These are phyloP conservation scores for Chymomyza caudatula DNA, from an alignment of 2,888 invertebrate genomes.

Conservation along the genomic window DNA sequence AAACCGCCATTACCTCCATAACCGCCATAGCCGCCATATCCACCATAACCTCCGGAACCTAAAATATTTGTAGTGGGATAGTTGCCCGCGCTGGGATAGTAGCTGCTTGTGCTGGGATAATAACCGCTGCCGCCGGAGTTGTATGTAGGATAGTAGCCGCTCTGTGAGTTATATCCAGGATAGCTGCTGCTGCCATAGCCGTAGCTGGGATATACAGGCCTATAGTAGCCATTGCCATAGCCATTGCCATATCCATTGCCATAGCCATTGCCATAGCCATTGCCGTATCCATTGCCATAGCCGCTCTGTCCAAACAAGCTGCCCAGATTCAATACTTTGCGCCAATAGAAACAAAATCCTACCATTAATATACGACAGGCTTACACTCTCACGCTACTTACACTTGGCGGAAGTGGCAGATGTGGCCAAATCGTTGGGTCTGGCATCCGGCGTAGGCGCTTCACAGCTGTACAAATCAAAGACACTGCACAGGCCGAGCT, in stretches of 20 bases:
- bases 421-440: constrained; percentile 60
- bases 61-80: constrained; percentile 75
- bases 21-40: constrained; percentile 80
- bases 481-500: background rate
- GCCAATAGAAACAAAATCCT: background rate
- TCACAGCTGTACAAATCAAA: background rate
- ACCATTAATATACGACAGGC: background rate
- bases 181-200: constrained; percentile 15
- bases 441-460: constrained; percentile 18
- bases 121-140: constrained; percentile 26
- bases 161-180: constrained; percentile 27
- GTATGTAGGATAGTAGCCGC: constrained; percentile 14
- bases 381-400: constrained; percentile 45
- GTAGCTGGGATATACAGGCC: constrained; percentile 32
- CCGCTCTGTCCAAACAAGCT: constrained; percentile 71
- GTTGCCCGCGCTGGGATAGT: constrained; percentile 40
- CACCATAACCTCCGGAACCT: constrained; percentile 45
- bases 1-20: constrained; percentile 82
- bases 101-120: constrained; percentile 12
- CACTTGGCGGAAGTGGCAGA: constrained; percentile 75
- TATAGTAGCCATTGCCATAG: constrained; percentile 26
- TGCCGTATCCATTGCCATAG: constrained; percentile 39
- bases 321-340: constrained; percentile 77
- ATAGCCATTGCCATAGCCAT: constrained; percentile 7
- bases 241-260: constrained; percentile 21